phyloP scores from a whole-genome alignment of 1,140 invertebrate species.

The Drosophila azteca region DNA sequence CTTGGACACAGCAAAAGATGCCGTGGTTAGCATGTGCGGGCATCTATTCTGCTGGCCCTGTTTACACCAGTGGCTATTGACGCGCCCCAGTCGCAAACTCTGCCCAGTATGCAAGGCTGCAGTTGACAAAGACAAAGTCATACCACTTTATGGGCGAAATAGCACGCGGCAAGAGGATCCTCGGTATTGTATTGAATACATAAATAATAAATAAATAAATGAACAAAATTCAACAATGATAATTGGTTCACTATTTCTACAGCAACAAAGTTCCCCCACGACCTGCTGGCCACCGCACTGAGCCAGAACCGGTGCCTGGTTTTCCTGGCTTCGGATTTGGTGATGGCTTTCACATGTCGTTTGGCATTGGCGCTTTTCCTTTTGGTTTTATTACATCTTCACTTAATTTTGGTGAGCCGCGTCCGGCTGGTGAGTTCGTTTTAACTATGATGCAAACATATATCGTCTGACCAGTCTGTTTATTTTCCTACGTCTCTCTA shows the following conservation, averaged over 20 bases:
- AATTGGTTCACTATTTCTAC: background rate
- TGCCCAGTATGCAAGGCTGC: slow-evolving; percentile 99
- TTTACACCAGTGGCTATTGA: slow-evolving; percentile 99
- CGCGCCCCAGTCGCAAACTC: slow-evolving; percentile 94
- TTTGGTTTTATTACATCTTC: slow-evolving; percentile 99
- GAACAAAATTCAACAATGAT: background rate
- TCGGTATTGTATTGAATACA: slow-evolving; percentile 60
- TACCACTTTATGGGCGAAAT: slow-evolving; percentile 98
- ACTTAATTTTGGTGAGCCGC: slow-evolving; percentile 95
- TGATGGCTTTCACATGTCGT: slow-evolving; percentile 98
- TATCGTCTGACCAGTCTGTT: background rate
- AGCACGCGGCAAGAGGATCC: slow-evolving; percentile 95
- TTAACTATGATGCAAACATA: background rate
- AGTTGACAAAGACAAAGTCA: slow-evolving; percentile 99
- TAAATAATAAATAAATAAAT: background rate
- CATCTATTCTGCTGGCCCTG: slow-evolving; percentile 99
- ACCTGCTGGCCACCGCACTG: slow-evolving; percentile 94
- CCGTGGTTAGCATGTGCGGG: slow-evolving; percentile 99
- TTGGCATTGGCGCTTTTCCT: slow-evolving; percentile 99
- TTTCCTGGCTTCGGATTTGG: slow-evolving; percentile 95
- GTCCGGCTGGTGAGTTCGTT: slow-evolving; percentile 86
- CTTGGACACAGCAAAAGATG: slow-evolving; percentile 98
- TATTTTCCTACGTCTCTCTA: slow-evolving; percentile 4
- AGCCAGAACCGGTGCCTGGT: slow-evolving; percentile 90
- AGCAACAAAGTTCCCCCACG: slow-evolving; percentile 93